phyloP scores from a whole-genome alignment of 2,888 invertebrate genomes.

The Trachelus iudaicus region DNA sequence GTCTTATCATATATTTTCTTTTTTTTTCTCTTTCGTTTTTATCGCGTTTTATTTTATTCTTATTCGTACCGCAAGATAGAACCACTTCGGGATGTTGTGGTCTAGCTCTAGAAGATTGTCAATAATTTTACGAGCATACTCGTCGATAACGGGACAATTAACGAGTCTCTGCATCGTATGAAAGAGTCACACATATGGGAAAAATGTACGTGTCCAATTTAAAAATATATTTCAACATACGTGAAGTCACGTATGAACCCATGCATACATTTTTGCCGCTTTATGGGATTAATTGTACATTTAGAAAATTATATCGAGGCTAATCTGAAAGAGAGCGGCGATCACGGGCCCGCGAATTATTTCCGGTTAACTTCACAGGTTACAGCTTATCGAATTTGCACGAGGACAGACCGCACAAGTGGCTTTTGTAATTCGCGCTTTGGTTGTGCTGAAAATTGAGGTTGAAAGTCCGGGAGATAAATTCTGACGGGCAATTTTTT shows the following conservation, averaged over 20 bases:
- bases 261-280: too few species aligned
- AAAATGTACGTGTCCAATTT: too few species aligned
- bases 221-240: too few species aligned
- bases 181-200: too few species aligned
- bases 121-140: not conserved
- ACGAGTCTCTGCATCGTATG: not conserved
- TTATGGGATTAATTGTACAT: too few species aligned
- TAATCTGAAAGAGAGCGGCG: not conserved
- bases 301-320: not conserved
- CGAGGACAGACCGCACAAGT: not conserved
- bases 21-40: not conserved
- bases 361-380: too few species aligned
- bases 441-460: not conserved
- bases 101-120: not conserved
- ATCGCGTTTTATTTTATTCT: not conserved
- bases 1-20: not conserved
- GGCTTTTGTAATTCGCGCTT: not conserved
- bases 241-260: too few species aligned
- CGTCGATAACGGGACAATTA: not conserved
- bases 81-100: not conserved
- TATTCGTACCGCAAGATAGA: not conserved
- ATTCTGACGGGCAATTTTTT: too few species aligned
- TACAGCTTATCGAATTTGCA: too few species aligned
- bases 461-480: not conserved
- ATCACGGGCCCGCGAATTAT: too few species aligned